Conservation (phyloP, 2,113 vertebrate genomes). For the Myiopsitta monachus region DNA sequence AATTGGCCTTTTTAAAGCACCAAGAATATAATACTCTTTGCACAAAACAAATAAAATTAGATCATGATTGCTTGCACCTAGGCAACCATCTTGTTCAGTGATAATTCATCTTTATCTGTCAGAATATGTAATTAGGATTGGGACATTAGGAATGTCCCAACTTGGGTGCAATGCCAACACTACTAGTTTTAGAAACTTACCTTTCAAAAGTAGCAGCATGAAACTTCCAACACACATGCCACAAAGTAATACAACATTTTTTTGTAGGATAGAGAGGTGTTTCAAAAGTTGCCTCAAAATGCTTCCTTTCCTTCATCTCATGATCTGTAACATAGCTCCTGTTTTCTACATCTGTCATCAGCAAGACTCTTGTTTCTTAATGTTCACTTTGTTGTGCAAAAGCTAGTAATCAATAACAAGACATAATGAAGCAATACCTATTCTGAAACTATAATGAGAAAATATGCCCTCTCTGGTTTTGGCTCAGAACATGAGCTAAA, state of each 20-base stretch:
- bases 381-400: neutral
- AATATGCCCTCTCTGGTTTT: neutral
- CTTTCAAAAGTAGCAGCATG: neutral
- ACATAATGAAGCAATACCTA: neutral
- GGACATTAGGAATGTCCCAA: neutral
- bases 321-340: neutral
- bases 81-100: neutral
- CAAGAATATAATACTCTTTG: neutral
- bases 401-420: neutral
- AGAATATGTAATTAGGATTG: neutral
- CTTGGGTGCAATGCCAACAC: neutral
- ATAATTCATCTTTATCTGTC: constrained; percentile 17
- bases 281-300: neutral
- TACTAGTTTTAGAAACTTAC: neutral
- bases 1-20: constrained; percentile 4
- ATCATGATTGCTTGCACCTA: constrained; percentile 15
- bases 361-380: neutral
- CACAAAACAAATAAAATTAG: constrained; percentile 41
- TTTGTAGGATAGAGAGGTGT: neutral
- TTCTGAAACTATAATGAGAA: neutral
- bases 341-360: neutral
- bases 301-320: neutral
- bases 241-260: neutral
- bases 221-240: neutral
- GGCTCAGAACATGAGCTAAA: neutral